Evolutionary conservation across 2,888 invertebrate genomes (phyloP).

Genomic region (Xylocampa areola): DNA sequence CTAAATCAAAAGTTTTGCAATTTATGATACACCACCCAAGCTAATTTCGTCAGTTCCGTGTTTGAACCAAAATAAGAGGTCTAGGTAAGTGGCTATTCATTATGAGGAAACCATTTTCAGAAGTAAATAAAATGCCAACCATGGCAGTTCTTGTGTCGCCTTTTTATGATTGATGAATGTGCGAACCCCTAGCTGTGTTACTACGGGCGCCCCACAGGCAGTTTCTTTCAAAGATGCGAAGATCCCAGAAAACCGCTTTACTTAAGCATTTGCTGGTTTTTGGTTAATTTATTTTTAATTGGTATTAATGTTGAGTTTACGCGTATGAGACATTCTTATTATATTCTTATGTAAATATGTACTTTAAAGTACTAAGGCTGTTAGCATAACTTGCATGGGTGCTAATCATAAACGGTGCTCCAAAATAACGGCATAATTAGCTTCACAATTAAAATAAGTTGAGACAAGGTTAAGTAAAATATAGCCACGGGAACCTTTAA

Average conservation of each 20-base stretch:
- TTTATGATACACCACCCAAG: conserved; percentile 61
- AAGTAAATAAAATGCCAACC: conserved; percentile 44
- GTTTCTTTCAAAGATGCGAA: conserved; percentile 29
- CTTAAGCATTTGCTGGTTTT: conserved; percentile 11
- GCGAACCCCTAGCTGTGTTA: conserved; percentile 36
- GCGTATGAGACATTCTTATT: conserved; percentile 1
- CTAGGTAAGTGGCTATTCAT: conserved; percentile 34
- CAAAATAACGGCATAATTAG: conserved; percentile 33
- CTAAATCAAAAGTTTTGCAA: conserved; percentile 71
- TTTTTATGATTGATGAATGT: conserved; percentile 59
- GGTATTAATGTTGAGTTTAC: conserved; percentile 17
- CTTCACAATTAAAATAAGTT: not conserved
- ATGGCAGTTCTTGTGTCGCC: conserved; percentile 32
- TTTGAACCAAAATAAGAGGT: conserved; percentile 18
- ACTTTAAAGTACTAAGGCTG: conserved; percentile 9
- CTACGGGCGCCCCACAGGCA: conserved; percentile 24
- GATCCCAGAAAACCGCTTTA: conserved; percentile 26
- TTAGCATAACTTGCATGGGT: conserved; percentile 15
- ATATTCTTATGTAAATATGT: not conserved
- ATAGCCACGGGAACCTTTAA: not conserved
- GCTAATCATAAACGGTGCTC: conserved; percentile 34
- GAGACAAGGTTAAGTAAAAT: conserved; percentile 8
- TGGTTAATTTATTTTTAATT: conserved; percentile 24
- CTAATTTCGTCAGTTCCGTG: conserved; percentile 9
- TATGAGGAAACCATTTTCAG: conserved; percentile 46